A percentile compares a stretch with the other conserved stretches of the same genome.
Conservation (phyloP, 1,140 invertebrate genomes). For the Hestina assimilis region DNA sequence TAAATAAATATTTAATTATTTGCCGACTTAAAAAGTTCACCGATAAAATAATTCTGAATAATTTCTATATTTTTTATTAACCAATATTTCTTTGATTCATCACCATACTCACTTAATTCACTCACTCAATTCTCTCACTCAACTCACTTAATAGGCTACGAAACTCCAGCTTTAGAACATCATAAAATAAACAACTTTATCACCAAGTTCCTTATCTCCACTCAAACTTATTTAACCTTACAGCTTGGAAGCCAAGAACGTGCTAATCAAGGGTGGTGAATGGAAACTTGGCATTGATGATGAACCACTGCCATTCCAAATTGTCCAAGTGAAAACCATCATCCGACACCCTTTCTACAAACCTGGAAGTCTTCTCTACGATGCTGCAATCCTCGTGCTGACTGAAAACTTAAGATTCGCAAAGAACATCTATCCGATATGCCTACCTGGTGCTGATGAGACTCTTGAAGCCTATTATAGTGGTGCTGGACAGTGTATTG, state of each 20-base stretch:
- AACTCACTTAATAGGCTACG: too few species aligned
- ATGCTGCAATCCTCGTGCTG: conserved; percentile 86
- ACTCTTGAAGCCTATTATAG: conserved; percentile 65
- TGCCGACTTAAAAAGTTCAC: too few species aligned
- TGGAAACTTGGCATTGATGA: conserved; percentile 90
- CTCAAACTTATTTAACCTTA: conserved; percentile 12
- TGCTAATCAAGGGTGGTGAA: conserved; percentile 90
- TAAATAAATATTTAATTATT: too few species aligned
- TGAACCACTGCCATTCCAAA: conserved; percentile 88
- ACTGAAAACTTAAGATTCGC: conserved; percentile 82
- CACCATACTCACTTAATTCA: too few species aligned
- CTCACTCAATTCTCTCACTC: too few species aligned
- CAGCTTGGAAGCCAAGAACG: conserved; percentile 80
- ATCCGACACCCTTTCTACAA: conserved; percentile 85
- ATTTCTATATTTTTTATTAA: too few species aligned
- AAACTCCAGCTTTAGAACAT: too few species aligned
- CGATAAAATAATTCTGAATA: too few species aligned
- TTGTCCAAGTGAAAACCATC: conserved; percentile 84
- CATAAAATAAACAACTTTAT: too few species aligned
- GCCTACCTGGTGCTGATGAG: conserved; percentile 79
- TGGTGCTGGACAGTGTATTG: conserved; percentile 82
- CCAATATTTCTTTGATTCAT: too few species aligned
- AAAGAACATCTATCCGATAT: conserved; percentile 86
- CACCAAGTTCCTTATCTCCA: too few species aligned
- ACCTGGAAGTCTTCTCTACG: conserved; percentile 81